phyloP scores from a whole-genome alignment of 2,888 invertebrate species.

The Cheilosia scutellata region DNA sequence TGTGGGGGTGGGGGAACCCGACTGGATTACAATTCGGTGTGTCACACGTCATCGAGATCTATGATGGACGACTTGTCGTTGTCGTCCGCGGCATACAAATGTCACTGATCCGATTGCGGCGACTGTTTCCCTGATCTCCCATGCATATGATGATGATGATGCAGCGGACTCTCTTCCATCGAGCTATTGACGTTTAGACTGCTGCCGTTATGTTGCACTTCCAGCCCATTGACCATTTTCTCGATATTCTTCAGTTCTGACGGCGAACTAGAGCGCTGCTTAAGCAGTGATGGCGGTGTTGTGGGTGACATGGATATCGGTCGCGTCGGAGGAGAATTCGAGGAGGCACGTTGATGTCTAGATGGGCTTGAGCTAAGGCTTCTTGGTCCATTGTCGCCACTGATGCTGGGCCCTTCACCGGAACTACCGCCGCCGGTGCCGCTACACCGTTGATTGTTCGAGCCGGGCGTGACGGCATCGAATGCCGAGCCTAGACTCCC shows the following conservation, averaged over 20 bases:
- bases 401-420: constrained; percentile 77
- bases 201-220: constrained; percentile 89
- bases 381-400: constrained; percentile 81
- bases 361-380: constrained; percentile 84
- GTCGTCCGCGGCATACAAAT: constrained; percentile 82
- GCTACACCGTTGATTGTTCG: constrained; percentile 82
- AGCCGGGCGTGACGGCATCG: constrained; percentile 94
- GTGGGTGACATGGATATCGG: constrained; percentile 85
- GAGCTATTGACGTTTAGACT: constrained; percentile 62
- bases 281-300: constrained; percentile 84
- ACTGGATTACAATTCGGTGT: constrained; percentile 76
- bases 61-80: constrained; percentile 83
- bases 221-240: constrained; percentile 98
- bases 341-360: constrained; percentile 82
- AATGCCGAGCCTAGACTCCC: constrained; percentile 92
- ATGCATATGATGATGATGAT: constrained; percentile 78
- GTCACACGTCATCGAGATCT: constrained; percentile 84
- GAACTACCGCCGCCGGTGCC: constrained; percentile 77
- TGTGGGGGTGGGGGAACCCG: constrained; percentile 34
- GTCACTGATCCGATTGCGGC: constrained; percentile 83
- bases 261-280: constrained; percentile 83
- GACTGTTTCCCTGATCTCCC: constrained; percentile 77
- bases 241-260: constrained; percentile 97
- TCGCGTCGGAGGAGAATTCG: constrained; percentile 84
- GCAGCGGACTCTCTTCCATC: constrained; percentile 75